These are phyloP conservation scores for Calypte anna DNA, from an alignment of 2,113 vertebrate genomes.

Conservation along the genomic window DNA sequence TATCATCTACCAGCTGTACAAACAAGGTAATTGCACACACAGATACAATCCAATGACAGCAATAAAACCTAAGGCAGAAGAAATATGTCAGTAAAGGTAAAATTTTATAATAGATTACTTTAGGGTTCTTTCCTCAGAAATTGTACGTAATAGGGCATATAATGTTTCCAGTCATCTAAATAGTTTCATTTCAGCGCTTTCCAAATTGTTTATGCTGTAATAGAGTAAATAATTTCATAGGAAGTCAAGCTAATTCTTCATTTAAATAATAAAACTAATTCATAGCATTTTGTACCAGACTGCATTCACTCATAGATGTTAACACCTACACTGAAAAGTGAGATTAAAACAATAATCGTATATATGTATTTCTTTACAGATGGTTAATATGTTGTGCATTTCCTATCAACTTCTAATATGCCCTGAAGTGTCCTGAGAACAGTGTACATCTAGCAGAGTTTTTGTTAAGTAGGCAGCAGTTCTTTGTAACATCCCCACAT, in stretches of 20 bases:
- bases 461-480: not conserved
- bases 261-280: not conserved
- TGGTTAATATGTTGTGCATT: not conserved
- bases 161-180: not conserved
- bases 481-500: not conserved
- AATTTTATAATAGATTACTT: not conserved
- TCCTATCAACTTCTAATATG: not conserved
- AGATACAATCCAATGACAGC: not conserved
- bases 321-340: not conserved
- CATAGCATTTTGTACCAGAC: not conserved
- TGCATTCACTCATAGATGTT: not conserved
- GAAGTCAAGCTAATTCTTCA: not conserved
- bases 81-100: not conserved
- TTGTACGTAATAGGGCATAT: not conserved
- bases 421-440: not conserved
- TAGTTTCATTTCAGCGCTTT: not conserved
- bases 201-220: not conserved
- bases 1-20: not conserved
- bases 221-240: not conserved
- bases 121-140: not conserved
- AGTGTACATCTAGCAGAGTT: not conserved
- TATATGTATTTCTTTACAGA: not conserved
- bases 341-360: conserved; percentile 9
- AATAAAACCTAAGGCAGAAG: not conserved
- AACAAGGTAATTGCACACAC: not conserved